Percentiles rank a stretch among this genome's conserved stretches.
phyloP scores from a whole-genome alignment of 2,797 vertebrate species.

The Epinephelus coioides region DNA sequence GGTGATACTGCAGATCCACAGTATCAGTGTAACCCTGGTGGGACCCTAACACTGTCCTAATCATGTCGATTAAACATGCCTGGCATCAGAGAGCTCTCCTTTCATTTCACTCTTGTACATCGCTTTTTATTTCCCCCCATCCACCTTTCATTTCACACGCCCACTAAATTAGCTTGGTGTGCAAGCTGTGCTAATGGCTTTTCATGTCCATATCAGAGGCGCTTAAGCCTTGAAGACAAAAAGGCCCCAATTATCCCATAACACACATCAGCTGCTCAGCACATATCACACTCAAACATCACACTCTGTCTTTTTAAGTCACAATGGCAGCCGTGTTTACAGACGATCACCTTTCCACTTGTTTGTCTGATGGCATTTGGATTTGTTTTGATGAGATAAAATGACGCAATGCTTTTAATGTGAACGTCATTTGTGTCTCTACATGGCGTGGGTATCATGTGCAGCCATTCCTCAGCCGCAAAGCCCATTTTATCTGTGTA shows the following conservation, averaged over 20 bases:
- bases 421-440: slow-evolving; percentile 25
- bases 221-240: slow-evolving; percentile 76
- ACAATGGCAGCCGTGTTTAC: not conserved
- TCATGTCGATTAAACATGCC: slow-evolving; percentile 66
- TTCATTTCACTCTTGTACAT: slow-evolving; percentile 65
- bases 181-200: slow-evolving; percentile 79
- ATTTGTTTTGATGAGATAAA: slow-evolving; percentile 43
- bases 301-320: slow-evolving; percentile 27
- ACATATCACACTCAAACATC: slow-evolving; percentile 24
- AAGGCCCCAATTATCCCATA: slow-evolving; percentile 77
- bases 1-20: not conserved
- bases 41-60: slow-evolving; percentile 55
- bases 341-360: slow-evolving; percentile 2
- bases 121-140: slow-evolving; percentile 63
- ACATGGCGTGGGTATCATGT: not conserved
- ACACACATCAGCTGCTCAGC: slow-evolving; percentile 52
- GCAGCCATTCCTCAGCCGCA: slow-evolving; percentile 8
- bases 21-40: slow-evolving; percentile 30
- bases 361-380: slow-evolving; percentile 17
- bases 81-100: slow-evolving; percentile 55
- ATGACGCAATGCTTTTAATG: slow-evolving; percentile 2
- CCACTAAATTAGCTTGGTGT: slow-evolving; percentile 76
- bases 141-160: slow-evolving; percentile 72
- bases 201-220: slow-evolving; percentile 81
- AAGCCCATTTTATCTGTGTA: slow-evolving; percentile 55